A percentile compares a stretch with the other conserved stretches of the same genome.
These are phyloP conservation scores for Noctua comes DNA, from an alignment of 2,888 invertebrate species.

Conservation along the genomic window DNA sequence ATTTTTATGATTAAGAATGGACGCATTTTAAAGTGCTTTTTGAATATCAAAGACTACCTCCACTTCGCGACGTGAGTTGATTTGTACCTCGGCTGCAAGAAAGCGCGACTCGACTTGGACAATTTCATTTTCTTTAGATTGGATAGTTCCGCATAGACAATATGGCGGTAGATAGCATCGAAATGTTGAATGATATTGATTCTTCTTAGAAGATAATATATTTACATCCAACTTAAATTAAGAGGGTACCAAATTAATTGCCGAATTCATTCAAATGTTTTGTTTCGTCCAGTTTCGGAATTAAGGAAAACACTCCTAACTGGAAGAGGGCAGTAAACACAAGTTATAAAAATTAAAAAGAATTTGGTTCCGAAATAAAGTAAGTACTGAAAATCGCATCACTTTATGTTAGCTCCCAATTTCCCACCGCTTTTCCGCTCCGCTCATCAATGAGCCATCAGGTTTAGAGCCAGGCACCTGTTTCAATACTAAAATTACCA, in stretches of 20 bases:
- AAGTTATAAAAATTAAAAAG: neutral
- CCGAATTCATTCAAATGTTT: neutral
- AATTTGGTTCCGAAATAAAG: neutral
- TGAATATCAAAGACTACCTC: constrained; percentile 50
- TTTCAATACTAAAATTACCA: constrained; percentile 51
- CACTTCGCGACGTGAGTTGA: constrained; percentile 42
- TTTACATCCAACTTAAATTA: neutral
- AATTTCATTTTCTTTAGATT: constrained; percentile 33
- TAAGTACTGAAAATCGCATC: neutral
- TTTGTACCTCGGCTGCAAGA: constrained; percentile 32
- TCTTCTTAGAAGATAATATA: too few relatives aligned
- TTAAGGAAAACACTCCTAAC: neutral
- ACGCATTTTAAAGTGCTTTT: constrained; percentile 43
- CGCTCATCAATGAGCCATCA: constrained; percentile 5
- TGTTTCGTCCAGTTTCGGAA: neutral
- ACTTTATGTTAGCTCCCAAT: neutral
- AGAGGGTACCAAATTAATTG: neutral
- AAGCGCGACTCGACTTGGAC: neutral
- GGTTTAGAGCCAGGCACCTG: constrained; percentile 33
- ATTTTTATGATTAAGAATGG: constrained; percentile 28
- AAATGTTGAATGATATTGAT: neutral
- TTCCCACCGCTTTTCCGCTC: constrained; percentile 18
- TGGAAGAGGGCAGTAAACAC: neutral
- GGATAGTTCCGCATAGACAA: constrained; percentile 13
- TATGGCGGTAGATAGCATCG: neutral